Evolutionary conservation across 1,140 invertebrate species (phyloP), one percentile per base, ranked within the genome.

Genomic region (Drosophila ananassae): DNA sequence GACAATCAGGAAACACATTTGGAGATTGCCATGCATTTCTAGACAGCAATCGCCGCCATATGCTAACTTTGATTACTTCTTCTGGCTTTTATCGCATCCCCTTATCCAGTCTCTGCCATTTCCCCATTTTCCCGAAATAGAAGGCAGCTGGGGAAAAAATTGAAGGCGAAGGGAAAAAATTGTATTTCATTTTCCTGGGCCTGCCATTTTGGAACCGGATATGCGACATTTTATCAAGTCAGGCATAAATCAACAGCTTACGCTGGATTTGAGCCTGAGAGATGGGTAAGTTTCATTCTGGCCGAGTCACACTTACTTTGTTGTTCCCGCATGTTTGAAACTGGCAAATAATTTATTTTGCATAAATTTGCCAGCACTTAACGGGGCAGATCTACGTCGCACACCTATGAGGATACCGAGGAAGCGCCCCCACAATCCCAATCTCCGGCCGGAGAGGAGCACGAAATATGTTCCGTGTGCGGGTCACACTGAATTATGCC

Each of bases 401-500:
- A 41, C 39, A 63, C 57, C 66, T 69, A 68, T 68, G 66, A 51
- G 32, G 13, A 24, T n/a, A 44, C 17, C 28, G 22, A 32, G n/a
- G 21, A 17, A 32, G 13, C 22, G 10, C 25, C 22, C 22, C 24
- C 63, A 46, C 47, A 3, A 37, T 57, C 13, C 25, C 41, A 21
- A 32, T 53, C 34, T 21, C 28, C 12, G 21, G 34, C 17, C 51
- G 41, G 32, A 8, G 24, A 21, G 9, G 21, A 22, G 17, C 44
- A 24, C 7, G 21, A 56, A 76, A 76, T 76, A 75, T 62, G 68
- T 37, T 48, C 48, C 50, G 41, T 81, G 77, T 75, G 66, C 63
- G 74, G 61, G 75, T 83, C 71, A 84, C 81, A 79, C 72, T 83
- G 84, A 89, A 89, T 84, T 89, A 89, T 89, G 83, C 61, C 66